Evolutionary conservation across 2,113 vertebrate species (phyloP).

Genomic region (Crotalus horridus): DNA sequence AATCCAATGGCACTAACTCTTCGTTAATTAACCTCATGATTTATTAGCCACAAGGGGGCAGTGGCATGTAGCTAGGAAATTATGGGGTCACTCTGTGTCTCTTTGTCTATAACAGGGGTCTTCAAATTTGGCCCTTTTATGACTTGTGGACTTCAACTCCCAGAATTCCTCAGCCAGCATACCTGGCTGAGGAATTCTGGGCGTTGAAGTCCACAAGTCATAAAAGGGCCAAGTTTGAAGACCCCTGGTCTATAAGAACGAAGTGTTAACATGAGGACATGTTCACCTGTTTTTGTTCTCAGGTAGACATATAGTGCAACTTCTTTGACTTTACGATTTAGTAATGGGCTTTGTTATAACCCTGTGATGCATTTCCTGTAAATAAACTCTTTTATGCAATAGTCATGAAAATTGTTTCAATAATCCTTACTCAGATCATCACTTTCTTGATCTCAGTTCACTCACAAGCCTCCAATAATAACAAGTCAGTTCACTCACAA

Average conservation of each 20-base stretch:
- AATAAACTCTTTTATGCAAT: not conserved
- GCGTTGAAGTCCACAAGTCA: too few relatives aligned
- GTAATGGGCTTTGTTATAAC: not conserved
- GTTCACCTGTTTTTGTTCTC: not conserved
- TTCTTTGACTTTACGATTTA: not conserved
- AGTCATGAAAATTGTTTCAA: not conserved
- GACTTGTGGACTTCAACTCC: too few relatives aligned
- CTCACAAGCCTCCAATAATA: not conserved
- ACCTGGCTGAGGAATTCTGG: too few relatives aligned
- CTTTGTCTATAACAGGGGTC: not conserved
- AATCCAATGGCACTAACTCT: not conserved
- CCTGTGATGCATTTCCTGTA: not conserved
- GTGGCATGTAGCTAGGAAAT: not conserved
- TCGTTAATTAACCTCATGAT: not conserved
- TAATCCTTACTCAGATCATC: not conserved
- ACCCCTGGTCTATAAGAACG: not conserved
- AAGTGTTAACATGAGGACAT: not conserved
- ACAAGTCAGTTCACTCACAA: too few relatives aligned
- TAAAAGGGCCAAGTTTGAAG: too few relatives aligned
- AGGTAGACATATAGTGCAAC: not conserved
- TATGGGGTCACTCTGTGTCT: not conserved
- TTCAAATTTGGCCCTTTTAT: too few relatives aligned
- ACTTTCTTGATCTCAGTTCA: not conserved
- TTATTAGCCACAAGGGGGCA: not conserved
- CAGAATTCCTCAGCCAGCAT: too few relatives aligned